These are phyloP conservation scores for Eupithecia subfuscata DNA, from an alignment of 2,888 invertebrate genomes.

Conservation along the genomic window DNA sequence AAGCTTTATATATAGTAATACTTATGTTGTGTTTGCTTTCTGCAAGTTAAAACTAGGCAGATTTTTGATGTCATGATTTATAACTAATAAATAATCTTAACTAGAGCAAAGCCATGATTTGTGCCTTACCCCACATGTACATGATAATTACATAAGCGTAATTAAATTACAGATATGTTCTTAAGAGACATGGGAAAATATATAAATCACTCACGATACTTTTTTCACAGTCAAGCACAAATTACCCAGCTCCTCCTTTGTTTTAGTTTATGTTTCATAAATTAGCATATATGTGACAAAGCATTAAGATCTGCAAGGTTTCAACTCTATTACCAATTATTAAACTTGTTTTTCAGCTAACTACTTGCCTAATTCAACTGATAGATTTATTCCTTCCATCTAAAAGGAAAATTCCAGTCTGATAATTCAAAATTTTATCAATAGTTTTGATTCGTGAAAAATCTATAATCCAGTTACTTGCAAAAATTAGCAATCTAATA, in stretches of 20 bases:
- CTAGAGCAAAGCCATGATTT: neutral
- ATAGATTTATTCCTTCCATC: neutral
- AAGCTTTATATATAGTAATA: neutral
- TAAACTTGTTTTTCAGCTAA: neutral
- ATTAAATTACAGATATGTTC: neutral
- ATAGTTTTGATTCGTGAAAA: neutral
- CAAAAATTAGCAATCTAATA: neutral
- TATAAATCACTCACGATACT: neutral
- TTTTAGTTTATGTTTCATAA: slow-evolving; percentile 49
- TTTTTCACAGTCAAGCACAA: neutral
- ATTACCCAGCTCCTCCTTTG: neutral
- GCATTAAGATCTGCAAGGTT: neutral
- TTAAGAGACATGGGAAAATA: neutral
- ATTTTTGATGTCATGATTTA: neutral
- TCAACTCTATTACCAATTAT: neutral
- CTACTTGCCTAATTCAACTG: neutral
- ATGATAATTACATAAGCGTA: no score
- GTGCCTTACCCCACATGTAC: neutral
- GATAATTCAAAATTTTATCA: neutral
- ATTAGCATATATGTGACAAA: slow-evolving; percentile 52
- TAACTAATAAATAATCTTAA: neutral
- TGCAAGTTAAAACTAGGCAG: neutral
- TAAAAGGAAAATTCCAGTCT: neutral
- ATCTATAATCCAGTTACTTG: neutral
- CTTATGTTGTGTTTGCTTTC: neutral